A percentile compares a stretch with the other conserved stretches of the same genome.
Evolutionary conservation across 2,113 vertebrate genomes (phyloP).

Genomic region (Mastomys coucha): DNA sequence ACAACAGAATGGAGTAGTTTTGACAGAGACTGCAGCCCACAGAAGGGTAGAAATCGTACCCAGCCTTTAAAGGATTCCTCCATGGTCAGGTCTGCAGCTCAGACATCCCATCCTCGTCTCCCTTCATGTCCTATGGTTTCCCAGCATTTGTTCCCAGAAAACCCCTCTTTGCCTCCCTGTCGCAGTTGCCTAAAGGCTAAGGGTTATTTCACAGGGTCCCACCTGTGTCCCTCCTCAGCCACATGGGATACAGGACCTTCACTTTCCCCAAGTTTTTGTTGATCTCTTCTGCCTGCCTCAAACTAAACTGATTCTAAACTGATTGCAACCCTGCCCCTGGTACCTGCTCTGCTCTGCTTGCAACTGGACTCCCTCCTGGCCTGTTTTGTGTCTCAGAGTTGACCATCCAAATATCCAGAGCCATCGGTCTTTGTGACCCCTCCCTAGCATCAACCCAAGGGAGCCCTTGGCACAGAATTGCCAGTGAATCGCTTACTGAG

Average conservation of each 20-base stretch:
- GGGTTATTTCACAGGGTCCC: accelerated
- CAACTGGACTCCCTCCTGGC: accelerated
- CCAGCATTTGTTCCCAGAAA: background rate
- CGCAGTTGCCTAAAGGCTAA: accelerated
- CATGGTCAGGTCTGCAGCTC: no score
- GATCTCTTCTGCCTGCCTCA: accelerated
- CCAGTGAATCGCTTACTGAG: background rate
- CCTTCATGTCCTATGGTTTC: background rate
- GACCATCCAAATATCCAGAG: background rate
- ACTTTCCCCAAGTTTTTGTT: no score
- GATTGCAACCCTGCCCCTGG: background rate
- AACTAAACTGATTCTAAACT: background rate
- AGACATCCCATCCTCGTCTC: background rate
- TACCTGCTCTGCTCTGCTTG: background rate
- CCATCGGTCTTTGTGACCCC: background rate
- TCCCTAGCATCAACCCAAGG: background rate
- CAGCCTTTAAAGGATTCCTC: background rate
- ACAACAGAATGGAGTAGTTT: background rate
- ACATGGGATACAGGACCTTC: accelerated
- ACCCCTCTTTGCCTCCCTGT: background rate
- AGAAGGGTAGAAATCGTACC: background rate
- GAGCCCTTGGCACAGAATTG: background rate
- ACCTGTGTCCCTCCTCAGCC: background rate
- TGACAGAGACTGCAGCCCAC: no score
- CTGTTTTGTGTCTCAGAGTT: background rate